These are phyloP conservation scores for Bradysia coprophila DNA, from an alignment of 1,140 invertebrate species.

Conservation along the genomic window DNA sequence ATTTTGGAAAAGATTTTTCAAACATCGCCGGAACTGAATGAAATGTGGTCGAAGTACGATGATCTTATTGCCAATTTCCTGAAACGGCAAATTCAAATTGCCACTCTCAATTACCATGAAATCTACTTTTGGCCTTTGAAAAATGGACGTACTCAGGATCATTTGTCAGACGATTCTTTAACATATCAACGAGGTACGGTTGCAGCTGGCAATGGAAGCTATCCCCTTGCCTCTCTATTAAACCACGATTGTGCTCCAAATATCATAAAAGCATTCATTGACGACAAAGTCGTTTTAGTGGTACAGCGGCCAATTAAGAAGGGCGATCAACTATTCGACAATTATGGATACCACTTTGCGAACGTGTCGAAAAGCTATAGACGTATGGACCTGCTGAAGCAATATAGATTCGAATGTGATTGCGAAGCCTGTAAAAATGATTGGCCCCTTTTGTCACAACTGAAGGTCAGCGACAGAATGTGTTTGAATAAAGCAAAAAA, in stretches of 20 bases:
- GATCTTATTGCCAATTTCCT: constrained; percentile 31
- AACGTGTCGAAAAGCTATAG: background rate
- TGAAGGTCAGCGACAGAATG: constrained; percentile 15
- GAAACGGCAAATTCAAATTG: no score
- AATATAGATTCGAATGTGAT: constrained; percentile 73
- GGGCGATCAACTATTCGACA: constrained; percentile 43
- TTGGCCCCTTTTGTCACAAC: constrained; percentile 43
- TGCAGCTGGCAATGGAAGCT: constrained; percentile 22
- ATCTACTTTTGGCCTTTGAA: constrained; percentile 54
- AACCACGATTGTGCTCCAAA: constrained; percentile 88
- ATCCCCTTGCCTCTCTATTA: constrained; percentile 25
- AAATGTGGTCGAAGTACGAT: constrained; percentile 21
- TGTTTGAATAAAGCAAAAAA: no score
- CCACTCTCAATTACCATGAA: no score
- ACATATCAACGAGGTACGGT: constrained; percentile 24
- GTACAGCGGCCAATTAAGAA: constrained; percentile 42
- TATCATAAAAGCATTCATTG: constrained; percentile 40
- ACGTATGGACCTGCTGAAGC: constrained; percentile 14
- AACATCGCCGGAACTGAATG: constrained; percentile 22
- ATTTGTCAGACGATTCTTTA: constrained; percentile 38
- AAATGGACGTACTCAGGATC: constrained; percentile 66
- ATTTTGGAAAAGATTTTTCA: no score
- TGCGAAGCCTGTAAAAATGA: constrained; percentile 59
- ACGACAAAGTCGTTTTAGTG: constrained; percentile 31
- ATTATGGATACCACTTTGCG: constrained; percentile 35